Percentiles rank a stretch among this genome's conserved stretches.
phyloP scores from a whole-genome alignment of 2,888 invertebrate genomes.

The Chironomus riparius region DNA sequence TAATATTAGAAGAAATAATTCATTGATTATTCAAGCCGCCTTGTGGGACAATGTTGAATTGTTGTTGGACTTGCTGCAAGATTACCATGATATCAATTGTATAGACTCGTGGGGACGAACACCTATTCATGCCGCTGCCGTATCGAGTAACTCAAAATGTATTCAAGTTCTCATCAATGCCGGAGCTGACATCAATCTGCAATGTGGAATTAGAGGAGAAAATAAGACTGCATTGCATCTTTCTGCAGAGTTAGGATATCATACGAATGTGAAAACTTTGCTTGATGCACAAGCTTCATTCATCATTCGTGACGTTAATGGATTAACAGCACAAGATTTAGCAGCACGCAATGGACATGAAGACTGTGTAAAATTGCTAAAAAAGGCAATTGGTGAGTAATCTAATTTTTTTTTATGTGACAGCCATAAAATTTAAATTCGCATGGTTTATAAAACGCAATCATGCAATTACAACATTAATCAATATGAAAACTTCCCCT shows the following conservation, averaged over 20 bases:
- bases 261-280: constrained; percentile 56
- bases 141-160: constrained; percentile 66
- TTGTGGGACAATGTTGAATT: constrained; percentile 83
- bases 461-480: too few species aligned
- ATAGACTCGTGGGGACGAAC: constrained; percentile 66
- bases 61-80: constrained; percentile 64
- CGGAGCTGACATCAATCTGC: constrained; percentile 61
- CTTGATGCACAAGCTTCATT: constrained; percentile 59
- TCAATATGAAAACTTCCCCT: too few species aligned
- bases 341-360: constrained; percentile 60
- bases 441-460: too few species aligned
- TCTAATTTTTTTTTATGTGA: not conserved
- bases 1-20: constrained; percentile 17
- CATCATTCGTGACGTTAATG: constrained; percentile 53
- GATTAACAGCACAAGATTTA: constrained; percentile 61
- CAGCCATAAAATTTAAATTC: too few species aligned
- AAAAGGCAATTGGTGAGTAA: constrained; percentile 53
- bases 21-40: constrained; percentile 52
- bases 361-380: constrained; percentile 53
- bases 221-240: constrained; percentile 74
- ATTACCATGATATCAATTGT: constrained; percentile 56
- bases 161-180: constrained; percentile 60
- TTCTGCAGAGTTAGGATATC: constrained; percentile 70
- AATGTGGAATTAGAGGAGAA: constrained; percentile 58
- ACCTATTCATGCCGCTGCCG: constrained; percentile 74